A percentile compares a stretch with the other conserved stretches of the same genome.
phyloP scores from a whole-genome alignment of 1,140 invertebrate species.

The Reticulitermes speratus region DNA sequence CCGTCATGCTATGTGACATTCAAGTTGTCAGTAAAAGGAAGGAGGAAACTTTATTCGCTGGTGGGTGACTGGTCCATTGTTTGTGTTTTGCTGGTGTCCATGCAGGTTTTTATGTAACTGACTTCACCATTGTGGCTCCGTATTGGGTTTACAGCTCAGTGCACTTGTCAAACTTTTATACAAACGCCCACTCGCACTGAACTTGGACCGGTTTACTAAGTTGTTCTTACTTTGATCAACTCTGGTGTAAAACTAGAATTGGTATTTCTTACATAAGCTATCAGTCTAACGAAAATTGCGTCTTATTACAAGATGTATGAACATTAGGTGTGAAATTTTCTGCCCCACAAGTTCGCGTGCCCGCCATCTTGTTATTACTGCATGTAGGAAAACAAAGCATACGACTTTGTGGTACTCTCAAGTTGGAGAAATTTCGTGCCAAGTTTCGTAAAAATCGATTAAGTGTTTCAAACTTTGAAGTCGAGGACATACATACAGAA shows the following conservation, averaged over 20 bases:
- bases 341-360: too few species aligned
- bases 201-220: too few species aligned
- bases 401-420: too few species aligned
- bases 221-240: not conserved
- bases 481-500: too few species aligned
- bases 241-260: not conserved
- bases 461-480: too few species aligned
- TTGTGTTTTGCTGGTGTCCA: not conserved
- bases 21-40: not conserved
- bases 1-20: not conserved
- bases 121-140: not conserved
- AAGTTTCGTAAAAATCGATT: too few species aligned
- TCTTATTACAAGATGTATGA: too few species aligned
- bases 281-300: too few species aligned
- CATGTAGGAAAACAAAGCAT: too few species aligned
- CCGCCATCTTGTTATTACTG: too few species aligned
- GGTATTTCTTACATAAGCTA: not conserved
- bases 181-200: not conserved
- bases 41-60: not conserved
- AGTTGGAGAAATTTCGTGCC: too few species aligned
- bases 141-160: not conserved
- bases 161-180: not conserved
- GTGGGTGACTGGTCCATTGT: not conserved
- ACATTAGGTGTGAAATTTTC: too few species aligned
- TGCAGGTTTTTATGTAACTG: not conserved